Conservation (phyloP, 2,888 invertebrate species). For the Meiosimyza platycephala region DNA sequence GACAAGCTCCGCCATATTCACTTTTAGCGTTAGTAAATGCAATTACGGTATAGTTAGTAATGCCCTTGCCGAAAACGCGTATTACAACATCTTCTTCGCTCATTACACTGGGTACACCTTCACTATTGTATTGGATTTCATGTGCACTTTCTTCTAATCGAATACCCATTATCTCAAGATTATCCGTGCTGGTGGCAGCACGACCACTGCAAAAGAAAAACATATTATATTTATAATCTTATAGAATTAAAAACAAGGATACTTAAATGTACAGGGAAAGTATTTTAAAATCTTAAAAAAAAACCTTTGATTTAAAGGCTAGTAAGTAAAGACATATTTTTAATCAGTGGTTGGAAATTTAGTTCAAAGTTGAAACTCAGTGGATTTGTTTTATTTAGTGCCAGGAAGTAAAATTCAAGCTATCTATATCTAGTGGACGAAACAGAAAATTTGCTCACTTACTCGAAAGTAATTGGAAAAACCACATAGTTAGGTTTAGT, state of each 20-base stretch:
- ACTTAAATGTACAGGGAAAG: no score
- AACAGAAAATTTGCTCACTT: no score
- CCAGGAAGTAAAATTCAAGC: no score
- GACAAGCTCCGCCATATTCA: slow-evolving; percentile 72
- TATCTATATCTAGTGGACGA: no score
- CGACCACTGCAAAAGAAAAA: slow-evolving; percentile 14
- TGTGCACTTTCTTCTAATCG: slow-evolving; percentile 54
- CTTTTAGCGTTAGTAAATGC: slow-evolving; percentile 76
- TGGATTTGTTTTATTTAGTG: no score
- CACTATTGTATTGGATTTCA: slow-evolving; percentile 49
- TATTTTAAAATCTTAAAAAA: no score
- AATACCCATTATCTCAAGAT: slow-evolving; percentile 51
- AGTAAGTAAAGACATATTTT: no score
- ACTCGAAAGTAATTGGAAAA: no score
- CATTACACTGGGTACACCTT: slow-evolving; percentile 77
- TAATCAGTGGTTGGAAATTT: no score
- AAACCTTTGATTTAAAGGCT: no score
- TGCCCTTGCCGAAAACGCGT: slow-evolving; percentile 80
- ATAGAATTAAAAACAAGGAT: neutral
- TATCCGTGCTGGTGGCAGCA: neutral
- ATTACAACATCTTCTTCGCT: slow-evolving; percentile 72
- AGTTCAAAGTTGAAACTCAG: no score
- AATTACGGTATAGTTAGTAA: slow-evolving; percentile 75
- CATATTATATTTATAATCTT: slow-evolving; percentile 1
- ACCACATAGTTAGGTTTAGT: no score